phyloP scores from a whole-genome alignment of 1,140 invertebrate species.

The Colletes gigas region DNA sequence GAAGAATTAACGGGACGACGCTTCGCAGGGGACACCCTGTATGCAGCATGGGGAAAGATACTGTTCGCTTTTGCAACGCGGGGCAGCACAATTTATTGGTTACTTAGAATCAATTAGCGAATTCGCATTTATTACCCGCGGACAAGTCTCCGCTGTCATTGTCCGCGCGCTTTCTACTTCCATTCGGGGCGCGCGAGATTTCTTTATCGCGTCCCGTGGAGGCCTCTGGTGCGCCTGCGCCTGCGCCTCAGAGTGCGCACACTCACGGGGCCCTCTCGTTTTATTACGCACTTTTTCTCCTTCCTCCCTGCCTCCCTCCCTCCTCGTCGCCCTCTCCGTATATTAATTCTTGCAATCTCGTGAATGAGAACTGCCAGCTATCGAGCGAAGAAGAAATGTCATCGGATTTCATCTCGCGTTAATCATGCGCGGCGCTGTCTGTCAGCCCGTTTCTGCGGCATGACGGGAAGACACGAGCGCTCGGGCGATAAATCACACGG shows the following conservation, averaged over 20 bases:
- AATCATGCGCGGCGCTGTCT: too few species aligned
- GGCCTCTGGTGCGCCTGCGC: too few species aligned
- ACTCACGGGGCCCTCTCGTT: background rate
- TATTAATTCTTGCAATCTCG: background rate
- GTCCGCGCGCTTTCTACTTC: slow-evolving; percentile 33
- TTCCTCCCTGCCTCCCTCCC: too few species aligned
- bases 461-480: too few species aligned
- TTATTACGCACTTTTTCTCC: background rate
- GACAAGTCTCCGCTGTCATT: slow-evolving; percentile 37
- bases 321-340: too few species aligned
- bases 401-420: too few species aligned
- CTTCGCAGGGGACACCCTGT: background rate
- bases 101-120: slow-evolving; percentile 51
- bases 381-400: too few species aligned
- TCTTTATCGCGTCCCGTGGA: slow-evolving; percentile 14
- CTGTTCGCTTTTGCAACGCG: slow-evolving; percentile 8
- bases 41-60: background rate
- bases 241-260: background rate
- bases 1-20: background rate
- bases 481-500: too few species aligned
- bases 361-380: background rate
- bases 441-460: too few species aligned
- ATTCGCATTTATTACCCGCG: slow-evolving; percentile 34
- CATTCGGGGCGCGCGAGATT: slow-evolving; percentile 11
- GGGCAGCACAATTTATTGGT: slow-evolving; percentile 40